Evolutionary conservation across 2,797 vertebrate genomes (phyloP).

Genomic region (Paratrypauchen microcephalus): DNA sequence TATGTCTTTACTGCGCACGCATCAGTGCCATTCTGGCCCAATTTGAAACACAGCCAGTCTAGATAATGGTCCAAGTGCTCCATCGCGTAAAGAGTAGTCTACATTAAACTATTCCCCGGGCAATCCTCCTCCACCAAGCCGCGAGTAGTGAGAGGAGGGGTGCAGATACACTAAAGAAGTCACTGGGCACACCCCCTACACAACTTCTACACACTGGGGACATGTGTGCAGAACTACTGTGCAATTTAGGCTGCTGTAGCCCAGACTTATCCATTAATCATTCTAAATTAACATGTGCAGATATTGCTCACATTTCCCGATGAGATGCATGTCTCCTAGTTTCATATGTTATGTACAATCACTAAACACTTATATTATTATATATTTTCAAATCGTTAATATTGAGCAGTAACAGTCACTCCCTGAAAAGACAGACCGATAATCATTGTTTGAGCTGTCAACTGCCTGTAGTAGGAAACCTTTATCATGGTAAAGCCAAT

Average conservation of each 20-base stretch:
- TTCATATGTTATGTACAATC: not conserved
- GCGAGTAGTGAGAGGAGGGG: constrained; percentile 29
- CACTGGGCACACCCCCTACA: constrained; percentile 7
- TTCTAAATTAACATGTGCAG: too few relatives aligned
- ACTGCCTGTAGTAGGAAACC: not conserved
- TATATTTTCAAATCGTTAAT: too few relatives aligned
- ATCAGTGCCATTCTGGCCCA: constrained; percentile 15
- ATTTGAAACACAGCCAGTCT: constrained; percentile 20
- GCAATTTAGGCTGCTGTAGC: not conserved
- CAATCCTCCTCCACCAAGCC: constrained; percentile 57
- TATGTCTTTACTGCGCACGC: constrained; percentile 18
- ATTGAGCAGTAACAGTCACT: not conserved
- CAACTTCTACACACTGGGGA: not conserved
- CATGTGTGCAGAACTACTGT: not conserved
- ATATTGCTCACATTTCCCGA: not conserved
- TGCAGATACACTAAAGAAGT: constrained; percentile 28
- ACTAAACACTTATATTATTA: not conserved
- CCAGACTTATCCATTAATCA: not conserved
- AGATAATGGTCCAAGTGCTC: constrained; percentile 32
- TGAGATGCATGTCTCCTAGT: not conserved
- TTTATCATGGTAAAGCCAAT: constrained; percentile 46
- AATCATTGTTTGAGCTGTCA: not conserved
- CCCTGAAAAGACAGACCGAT: not conserved
- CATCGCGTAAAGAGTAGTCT: constrained; percentile 48
- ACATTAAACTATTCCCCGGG: constrained; percentile 47